phyloP scores from a whole-genome alignment of 2,113 vertebrate genomes.

The Chaetops frenatus region DNA sequence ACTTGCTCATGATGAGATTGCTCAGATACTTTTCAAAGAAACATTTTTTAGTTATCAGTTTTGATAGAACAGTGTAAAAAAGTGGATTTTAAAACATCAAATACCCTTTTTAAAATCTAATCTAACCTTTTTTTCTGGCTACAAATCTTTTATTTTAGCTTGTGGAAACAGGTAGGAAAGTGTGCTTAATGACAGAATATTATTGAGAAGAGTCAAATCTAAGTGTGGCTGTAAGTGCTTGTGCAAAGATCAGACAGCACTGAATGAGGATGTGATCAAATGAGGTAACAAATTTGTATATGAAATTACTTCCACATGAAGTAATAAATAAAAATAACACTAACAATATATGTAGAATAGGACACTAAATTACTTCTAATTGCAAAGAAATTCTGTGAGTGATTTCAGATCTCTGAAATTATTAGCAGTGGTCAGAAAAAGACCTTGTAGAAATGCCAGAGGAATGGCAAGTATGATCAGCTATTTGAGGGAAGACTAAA shows the following conservation, averaged over 20 bases:
- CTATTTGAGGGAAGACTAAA: background rate
- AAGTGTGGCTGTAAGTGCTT: background rate
- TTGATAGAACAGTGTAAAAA: background rate
- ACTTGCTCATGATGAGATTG: background rate
- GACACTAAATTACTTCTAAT: background rate
- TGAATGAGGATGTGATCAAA: background rate
- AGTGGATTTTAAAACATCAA: rapidly evolving
- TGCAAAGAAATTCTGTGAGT: background rate
- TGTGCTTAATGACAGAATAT: background rate
- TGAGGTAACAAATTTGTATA: background rate
- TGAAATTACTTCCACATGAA: background rate
- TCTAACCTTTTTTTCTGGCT: background rate
- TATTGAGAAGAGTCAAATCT: background rate
- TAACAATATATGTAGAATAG: background rate
- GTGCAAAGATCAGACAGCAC: background rate
- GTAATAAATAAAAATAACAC: background rate
- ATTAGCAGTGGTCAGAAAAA: background rate
- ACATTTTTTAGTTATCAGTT: background rate
- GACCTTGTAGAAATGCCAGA: background rate
- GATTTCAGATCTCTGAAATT: background rate
- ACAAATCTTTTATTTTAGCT: background rate
- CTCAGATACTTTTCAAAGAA: background rate
- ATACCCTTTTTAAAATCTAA: background rate
- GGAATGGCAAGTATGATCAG: background rate
- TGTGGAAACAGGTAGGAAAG: background rate